Base-by-base conservation (phyloP, 2,113 vertebrate species). In the Catharus bicknelli region DNA sequence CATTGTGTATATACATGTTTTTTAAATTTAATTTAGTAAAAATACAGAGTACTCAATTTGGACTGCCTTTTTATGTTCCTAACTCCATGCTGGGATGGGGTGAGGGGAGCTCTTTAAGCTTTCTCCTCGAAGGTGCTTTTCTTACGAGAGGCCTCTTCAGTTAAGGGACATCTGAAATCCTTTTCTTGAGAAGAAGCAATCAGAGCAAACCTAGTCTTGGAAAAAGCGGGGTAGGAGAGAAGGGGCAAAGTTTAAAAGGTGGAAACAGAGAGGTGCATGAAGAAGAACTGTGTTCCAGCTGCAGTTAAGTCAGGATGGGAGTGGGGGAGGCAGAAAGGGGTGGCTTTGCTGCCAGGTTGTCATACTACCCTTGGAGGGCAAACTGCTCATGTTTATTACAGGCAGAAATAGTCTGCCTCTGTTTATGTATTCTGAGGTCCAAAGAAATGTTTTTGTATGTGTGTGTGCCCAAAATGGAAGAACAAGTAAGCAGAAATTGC, bases 241-340 rank as follows among this genome's bases (percentile, higher is more conserved):
- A 75, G 48, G n/a, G 42, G 13, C 22, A 11, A 59, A 5, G 15
- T 78, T 83, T 53, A 78, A 88, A 80, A 87, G 21, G 34, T 63
- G 34, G 63, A 42, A 84, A 27, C 0, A 5, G 67, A 77, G 36
- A 51, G 10, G 20, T 0, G 1, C 7, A 20, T 63, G 45, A 70
- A 74, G 38, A 75, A 63, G 36, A 78, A 42, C 47, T 0, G 0
- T 40, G 13, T 32, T 61, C 85, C 34, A 83, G 38, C 42, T 51
- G 15, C 18, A 27, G 23, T 51, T 57, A 82, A 59, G 4, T 29
- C 0, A 0, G 36, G 15, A 26, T 2, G 1, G 12, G 8, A 68
- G 5, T 3, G 1, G 0, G 3, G 17, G 38, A 48, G 34, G 29
- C 34, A 74, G 43, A 75, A 93, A 19, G 32, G 16, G 11, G 1